Evolutionary conservation across 2,888 invertebrate species (phyloP).

Genomic region (Ophion ventricosus): DNA sequence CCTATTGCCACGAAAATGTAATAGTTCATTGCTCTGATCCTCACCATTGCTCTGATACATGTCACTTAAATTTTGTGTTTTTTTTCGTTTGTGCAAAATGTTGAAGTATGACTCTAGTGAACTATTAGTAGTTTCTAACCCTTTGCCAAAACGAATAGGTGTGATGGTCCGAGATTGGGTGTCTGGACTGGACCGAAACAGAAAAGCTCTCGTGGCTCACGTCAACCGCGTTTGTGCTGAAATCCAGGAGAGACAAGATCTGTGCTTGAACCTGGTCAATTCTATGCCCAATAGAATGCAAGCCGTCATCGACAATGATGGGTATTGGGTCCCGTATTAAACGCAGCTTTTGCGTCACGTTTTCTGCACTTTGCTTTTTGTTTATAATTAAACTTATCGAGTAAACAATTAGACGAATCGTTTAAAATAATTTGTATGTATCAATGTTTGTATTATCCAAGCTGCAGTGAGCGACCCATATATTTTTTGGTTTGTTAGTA

Average conservation of each 20-base stretch:
- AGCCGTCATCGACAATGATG: slow-evolving; percentile 28
- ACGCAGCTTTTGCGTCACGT: neutral
- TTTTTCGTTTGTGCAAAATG: slow-evolving; percentile 3
- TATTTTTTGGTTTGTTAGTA: too few relatives aligned
- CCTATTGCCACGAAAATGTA: neutral
- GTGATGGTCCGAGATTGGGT: slow-evolving; percentile 40
- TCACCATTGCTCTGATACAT: slow-evolving; percentile 5
- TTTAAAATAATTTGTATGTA: neutral
- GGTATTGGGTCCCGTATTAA: slow-evolving; percentile 25
- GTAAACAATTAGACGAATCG: neutral
- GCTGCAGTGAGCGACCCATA: too few relatives aligned
- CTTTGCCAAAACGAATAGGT: slow-evolving; percentile 6
- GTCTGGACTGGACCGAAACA: slow-evolving; percentile 25
- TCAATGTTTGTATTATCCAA: neutral
- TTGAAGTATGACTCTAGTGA: neutral
- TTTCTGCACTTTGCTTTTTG: neutral
- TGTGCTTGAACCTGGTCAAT: slow-evolving; percentile 5
- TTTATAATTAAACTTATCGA: slow-evolving; percentile 1
- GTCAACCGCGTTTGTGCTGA: slow-evolving; percentile 19
- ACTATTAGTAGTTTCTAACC: slow-evolving; percentile 10
- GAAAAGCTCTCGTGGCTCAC: slow-evolving; percentile 21
- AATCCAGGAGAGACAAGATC: neutral
- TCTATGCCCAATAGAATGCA: slow-evolving; percentile 35
- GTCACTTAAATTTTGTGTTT: neutral
- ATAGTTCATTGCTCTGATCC: neutral